Evolutionary conservation across 2,888 invertebrate genomes (phyloP).

Genomic region (Mythimna vitellina): DNA sequence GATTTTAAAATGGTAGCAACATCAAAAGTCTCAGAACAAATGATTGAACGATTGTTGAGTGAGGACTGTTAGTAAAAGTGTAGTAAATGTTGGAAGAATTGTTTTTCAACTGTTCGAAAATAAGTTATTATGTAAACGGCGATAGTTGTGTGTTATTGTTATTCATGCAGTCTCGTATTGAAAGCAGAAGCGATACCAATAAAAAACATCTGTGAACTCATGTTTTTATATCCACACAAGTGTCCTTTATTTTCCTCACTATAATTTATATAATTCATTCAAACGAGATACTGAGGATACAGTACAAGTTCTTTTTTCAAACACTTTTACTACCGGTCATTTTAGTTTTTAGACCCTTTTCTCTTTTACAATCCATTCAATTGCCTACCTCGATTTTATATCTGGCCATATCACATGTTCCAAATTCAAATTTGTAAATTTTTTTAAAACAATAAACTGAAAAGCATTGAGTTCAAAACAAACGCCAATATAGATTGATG

Average conservation of each 20-base stretch:
- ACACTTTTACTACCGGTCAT: background rate
- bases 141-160: background rate
- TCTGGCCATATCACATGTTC: background rate
- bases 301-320: background rate
- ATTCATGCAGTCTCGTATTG: background rate
- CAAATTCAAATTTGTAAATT: constrained; percentile 12
- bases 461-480: constrained; percentile 68
- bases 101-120: constrained; percentile 26
- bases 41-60: constrained; percentile 52
- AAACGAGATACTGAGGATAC: background rate
- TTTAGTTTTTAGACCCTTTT: background rate
- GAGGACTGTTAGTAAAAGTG: constrained; percentile 38
- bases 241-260: background rate
- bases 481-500: constrained; percentile 86
- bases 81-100: constrained; percentile 22
- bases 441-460: constrained; percentile 64
- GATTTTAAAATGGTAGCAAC: constrained; percentile 42
- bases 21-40: constrained; percentile 52
- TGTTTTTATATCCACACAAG: background rate
- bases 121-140: constrained; percentile 25
- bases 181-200: background rate
- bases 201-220: background rate
- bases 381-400: background rate
- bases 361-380: background rate
- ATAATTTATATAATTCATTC: background rate